Conservation (phyloP, 1,140 invertebrate genomes). For the Drosophila arawakana region DNA sequence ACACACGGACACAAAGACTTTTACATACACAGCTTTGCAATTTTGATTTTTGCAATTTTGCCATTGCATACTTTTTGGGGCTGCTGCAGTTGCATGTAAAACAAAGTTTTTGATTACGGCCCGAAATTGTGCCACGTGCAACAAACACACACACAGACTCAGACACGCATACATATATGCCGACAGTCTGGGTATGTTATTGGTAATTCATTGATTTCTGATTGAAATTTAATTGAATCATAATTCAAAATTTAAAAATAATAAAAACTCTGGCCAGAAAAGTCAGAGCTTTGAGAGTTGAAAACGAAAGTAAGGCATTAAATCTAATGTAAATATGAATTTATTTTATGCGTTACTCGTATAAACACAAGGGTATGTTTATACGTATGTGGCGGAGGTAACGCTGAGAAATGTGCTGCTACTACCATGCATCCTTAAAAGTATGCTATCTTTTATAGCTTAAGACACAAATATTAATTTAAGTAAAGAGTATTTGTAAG, state of each 20-base stretch:
- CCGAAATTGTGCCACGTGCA: slow-evolving; percentile 52
- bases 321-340: slow-evolving; percentile 9
- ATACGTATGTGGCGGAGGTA: too few relatives aligned
- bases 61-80: slow-evolving; percentile 76
- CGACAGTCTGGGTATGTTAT: slow-evolving; percentile 23
- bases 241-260: slow-evolving; percentile 60
- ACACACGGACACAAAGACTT: slow-evolving; percentile 14
- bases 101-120: slow-evolving; percentile 64
- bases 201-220: slow-evolving; percentile 71
- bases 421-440: too few relatives aligned
- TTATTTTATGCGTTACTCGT: too few relatives aligned
- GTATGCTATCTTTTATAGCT: too few relatives aligned
- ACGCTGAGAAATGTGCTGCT: too few relatives aligned
- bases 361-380: too few relatives aligned
- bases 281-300: slow-evolving; percentile 1
- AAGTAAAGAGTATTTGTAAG: too few relatives aligned
- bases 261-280: slow-evolving; percentile 7
- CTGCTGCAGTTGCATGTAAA: slow-evolving; percentile 61
- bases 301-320: slow-evolving; percentile 39
- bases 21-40: slow-evolving; percentile 63
- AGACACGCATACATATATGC: not conserved
- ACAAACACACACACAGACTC: not conserved
- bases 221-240: slow-evolving; percentile 80
- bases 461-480: too few relatives aligned
- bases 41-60: slow-evolving; percentile 78